Percentiles rank a stretch among this genome's conserved stretches.
Conservation (phyloP, 2,113 vertebrate genomes). For the Canis aureus region DNA sequence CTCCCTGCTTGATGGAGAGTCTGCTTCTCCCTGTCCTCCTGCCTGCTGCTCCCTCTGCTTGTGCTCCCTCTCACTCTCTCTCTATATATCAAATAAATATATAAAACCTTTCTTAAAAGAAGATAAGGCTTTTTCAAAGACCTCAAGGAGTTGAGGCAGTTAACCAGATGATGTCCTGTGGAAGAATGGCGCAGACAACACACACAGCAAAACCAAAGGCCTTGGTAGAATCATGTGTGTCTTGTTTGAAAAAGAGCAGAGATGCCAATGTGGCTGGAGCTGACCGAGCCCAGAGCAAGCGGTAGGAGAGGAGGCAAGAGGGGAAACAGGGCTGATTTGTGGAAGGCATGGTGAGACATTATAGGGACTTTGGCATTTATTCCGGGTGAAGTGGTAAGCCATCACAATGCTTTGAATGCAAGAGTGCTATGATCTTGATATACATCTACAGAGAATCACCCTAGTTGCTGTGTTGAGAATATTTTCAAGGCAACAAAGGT, state of each 20-base stretch:
- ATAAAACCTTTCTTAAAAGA: neutral
- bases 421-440: neutral
- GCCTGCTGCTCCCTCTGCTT: too few species aligned
- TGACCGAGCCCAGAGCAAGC: neutral
- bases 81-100: too few species aligned
- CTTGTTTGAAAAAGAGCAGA: slow-evolving; percentile 32
- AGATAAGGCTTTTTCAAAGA: neutral
- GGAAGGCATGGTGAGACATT: neutral
- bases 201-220: neutral
- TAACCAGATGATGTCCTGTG: neutral
- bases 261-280: neutral
- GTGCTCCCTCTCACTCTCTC: too few species aligned
- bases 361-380: neutral
- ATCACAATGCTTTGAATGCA: neutral
- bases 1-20: too few species aligned
- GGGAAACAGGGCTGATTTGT: neutral
- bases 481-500: neutral
- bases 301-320: neutral
- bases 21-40: too few species aligned
- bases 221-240: neutral
- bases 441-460: neutral
- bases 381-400: neutral
- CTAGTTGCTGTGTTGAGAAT: neutral
- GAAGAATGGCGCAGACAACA: neutral
- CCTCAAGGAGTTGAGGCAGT: neutral